Evolutionary conservation across 2,113 vertebrate species (phyloP).

Genomic region (Ptyas mucosa): DNA sequence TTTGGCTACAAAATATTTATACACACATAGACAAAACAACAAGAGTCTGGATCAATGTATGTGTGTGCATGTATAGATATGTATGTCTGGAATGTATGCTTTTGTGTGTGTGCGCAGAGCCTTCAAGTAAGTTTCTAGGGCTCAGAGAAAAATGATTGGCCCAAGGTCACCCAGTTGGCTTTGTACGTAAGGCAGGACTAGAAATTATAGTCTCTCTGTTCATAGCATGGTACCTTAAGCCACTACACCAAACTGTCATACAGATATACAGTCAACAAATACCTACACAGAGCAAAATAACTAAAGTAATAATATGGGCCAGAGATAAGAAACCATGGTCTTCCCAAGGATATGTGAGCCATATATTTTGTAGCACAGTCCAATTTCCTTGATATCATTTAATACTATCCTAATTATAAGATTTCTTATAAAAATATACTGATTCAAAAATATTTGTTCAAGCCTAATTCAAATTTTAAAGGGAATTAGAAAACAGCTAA

Average conservation of each 20-base stretch:
- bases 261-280: background rate
- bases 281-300: slow-evolving; percentile 11
- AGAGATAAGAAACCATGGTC: background rate
- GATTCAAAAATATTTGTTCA: background rate
- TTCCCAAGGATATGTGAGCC: too few relatives aligned
- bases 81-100: background rate
- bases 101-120: background rate
- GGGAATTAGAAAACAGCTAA: background rate
- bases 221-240: background rate
- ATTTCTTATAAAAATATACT: background rate
- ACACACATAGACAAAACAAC: background rate
- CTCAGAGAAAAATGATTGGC: background rate
- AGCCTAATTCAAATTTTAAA: background rate
- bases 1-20: background rate
- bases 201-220: background rate
- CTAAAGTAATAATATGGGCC: background rate
- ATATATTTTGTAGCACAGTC: background rate
- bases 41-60: background rate
- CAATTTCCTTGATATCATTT: background rate
- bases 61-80: background rate
- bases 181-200: background rate
- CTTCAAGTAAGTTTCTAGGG: background rate
- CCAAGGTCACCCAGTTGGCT: background rate
- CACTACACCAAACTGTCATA: background rate
- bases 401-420: background rate